Conservation (phyloP, 1,140 invertebrate species). For the Brachionus plicatilis region DNA sequence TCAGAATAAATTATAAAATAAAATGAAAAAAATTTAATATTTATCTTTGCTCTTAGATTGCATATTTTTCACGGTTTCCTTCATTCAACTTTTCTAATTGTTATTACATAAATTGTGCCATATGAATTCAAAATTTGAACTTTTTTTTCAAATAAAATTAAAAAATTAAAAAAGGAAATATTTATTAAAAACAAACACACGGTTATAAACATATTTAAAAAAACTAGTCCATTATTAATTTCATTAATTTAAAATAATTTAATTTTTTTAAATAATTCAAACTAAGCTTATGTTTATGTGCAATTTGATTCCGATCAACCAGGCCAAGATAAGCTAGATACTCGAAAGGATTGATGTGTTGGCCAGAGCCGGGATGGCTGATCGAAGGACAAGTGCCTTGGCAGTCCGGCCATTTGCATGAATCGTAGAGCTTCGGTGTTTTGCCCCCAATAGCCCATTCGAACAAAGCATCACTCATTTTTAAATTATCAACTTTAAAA, state of each 20-base stretch:
- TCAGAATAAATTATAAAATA: no score
- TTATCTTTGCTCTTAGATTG: no score
- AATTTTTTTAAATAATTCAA: not conserved
- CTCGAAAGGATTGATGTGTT: not conserved
- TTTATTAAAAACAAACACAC: not conserved
- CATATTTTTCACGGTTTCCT: no score
- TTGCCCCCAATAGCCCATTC: not conserved
- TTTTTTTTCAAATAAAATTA: no score
- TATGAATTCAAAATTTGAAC: no score
- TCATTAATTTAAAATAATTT: constrained; percentile 21
- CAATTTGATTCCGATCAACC: not conserved
- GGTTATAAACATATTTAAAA: not conserved
- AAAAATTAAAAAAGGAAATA: not conserved
- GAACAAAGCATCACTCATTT: not conserved
- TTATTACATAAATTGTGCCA: no score
- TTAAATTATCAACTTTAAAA: not conserved
- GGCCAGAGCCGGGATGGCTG: not conserved
- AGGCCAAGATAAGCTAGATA: constrained; percentile 19
- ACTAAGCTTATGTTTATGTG: not conserved
- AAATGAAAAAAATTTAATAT: no score
- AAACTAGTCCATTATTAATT: not conserved
- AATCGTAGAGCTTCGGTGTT: not conserved
- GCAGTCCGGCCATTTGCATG: constrained; percentile 21
- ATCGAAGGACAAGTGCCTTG: not conserved
- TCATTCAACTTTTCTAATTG: no score